Evolutionary conservation across 2,113 vertebrate species (phyloP), one percentile per base, ranked within the genome.

Genomic region (Puntigrus tetrazona): DNA sequence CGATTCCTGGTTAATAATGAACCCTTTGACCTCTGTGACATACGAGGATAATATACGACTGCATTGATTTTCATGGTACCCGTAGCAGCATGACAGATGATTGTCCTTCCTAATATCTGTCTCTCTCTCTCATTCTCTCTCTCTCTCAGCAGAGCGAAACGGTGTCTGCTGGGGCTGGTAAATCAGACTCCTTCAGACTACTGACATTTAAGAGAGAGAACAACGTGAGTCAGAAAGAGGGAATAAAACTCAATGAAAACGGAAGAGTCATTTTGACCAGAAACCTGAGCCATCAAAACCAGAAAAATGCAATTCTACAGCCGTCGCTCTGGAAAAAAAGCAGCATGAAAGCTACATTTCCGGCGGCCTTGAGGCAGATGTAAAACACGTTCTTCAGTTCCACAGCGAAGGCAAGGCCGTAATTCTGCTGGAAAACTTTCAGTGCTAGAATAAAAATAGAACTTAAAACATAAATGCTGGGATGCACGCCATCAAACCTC

Each of bases 171-270:
- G 78, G 57, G 82, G 76, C 31, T 70, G 67, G 29, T 88, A 87
- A 88, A 86, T 88, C 87, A 86, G 18, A 65, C 11, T 77, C 67
- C 65, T 76, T 86, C 84, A 50, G 73, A 63, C 36, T 5, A 36
- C 36, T 76, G 86, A 38, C 34, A 38, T 38, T 20, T 69, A 38
- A 36, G 65, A 11, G 31, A 10, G 65, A 5, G 65, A 38, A 16
- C 16, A 67, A 69, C 65, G 36, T 22, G 31, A 69, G 65, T 69
- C 65, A 69, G 18, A 69, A 69, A 69, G 27, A 69, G 7, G 2
- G 16, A 69, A 69, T 69, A 36, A 36, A 69, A 69, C 7, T 9
- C 18, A 67, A 65, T 67, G 29, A 67, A 67, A 34, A 69, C 10
- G 18, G 65, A 63, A 63, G 11, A 31, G 61, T 31, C 2, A 69